phyloP scores from a whole-genome alignment of 2,797 vertebrate species.

The Myripristis murdjan region DNA sequence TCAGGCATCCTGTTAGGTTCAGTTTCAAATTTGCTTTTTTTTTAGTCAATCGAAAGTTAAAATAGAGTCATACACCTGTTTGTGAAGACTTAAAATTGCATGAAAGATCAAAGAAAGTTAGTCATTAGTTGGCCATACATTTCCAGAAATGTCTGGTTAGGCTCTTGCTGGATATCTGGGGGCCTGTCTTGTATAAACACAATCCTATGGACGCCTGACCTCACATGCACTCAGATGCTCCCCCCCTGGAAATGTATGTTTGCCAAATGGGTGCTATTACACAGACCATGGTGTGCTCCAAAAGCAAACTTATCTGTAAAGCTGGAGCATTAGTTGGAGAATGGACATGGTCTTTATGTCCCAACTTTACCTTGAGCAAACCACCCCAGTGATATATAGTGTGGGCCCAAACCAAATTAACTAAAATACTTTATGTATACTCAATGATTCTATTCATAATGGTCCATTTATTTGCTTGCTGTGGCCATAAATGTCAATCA shows the following conservation, averaged over 20 bases:
- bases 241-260: conserved; percentile 36
- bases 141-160: conserved; percentile 16
- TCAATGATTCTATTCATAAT: conserved; percentile 17
- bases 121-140: not conserved
- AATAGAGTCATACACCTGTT: conserved; percentile 29
- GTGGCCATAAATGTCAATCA: conserved; percentile 45
- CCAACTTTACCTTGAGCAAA: not conserved
- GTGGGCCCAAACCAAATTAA: conserved; percentile 45
- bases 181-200: conserved; percentile 52
- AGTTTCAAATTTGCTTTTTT: not conserved
- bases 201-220: conserved; percentile 47
- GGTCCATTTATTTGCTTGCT: conserved; percentile 21
- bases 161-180: conserved; percentile 34
- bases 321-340: conserved; percentile 35
- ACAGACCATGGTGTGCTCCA: conserved; percentile 34
- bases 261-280: conserved; percentile 51
- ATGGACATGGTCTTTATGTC: conserved; percentile 24
- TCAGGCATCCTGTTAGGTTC: not conserved
- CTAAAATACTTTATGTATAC: conserved; percentile 33
- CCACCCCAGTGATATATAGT: conserved; percentile 9
- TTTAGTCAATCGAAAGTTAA: not conserved
- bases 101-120: conserved; percentile 17
- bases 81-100: conserved; percentile 13
- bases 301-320: conserved; percentile 38
- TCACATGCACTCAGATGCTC: conserved; percentile 45